phyloP scores from a whole-genome alignment of 2,888 invertebrate genomes.

The Temnothorax ravouxi region DNA sequence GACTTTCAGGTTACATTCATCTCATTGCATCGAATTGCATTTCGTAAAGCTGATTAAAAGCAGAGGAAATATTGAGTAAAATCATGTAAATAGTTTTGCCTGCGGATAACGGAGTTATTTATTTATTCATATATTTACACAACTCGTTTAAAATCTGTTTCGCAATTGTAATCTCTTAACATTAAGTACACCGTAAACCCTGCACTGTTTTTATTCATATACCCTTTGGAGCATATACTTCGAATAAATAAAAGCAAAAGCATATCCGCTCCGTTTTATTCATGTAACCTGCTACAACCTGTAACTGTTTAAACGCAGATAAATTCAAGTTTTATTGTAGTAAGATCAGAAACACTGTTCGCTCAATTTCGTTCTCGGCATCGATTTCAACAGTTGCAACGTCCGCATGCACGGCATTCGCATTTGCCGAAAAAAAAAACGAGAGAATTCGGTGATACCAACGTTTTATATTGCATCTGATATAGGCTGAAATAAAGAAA shows the following conservation, averaged over 20 bases:
- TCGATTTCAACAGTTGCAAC: constrained; percentile 33
- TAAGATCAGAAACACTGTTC: constrained; percentile 10
- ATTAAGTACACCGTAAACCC: background rate
- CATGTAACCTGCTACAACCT: background rate
- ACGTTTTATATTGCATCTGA: constrained; percentile 28
- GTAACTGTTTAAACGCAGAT: constrained; percentile 2
- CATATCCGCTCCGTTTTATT: background rate
- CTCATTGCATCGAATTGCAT: background rate
- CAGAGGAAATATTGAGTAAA: background rate
- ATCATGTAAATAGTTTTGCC: background rate
- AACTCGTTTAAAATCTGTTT: background rate
- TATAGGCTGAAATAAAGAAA: constrained; percentile 38
- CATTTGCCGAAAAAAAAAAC: background rate
- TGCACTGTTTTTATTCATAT: constrained; percentile 19
- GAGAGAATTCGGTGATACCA: constrained; percentile 3
- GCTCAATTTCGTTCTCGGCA: background rate
- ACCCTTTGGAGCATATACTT: background rate
- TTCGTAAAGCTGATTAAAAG: background rate
- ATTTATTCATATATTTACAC: constrained; percentile 17
- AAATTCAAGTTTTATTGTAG: constrained; percentile 31
- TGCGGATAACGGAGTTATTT: background rate
- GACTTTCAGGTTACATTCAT: background rate
- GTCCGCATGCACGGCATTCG: background rate
- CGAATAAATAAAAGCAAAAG: constrained; percentile 20
- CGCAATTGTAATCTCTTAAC: background rate